phyloP scores from a whole-genome alignment of 2,113 vertebrate species.

The Muntiacus reevesi region DNA sequence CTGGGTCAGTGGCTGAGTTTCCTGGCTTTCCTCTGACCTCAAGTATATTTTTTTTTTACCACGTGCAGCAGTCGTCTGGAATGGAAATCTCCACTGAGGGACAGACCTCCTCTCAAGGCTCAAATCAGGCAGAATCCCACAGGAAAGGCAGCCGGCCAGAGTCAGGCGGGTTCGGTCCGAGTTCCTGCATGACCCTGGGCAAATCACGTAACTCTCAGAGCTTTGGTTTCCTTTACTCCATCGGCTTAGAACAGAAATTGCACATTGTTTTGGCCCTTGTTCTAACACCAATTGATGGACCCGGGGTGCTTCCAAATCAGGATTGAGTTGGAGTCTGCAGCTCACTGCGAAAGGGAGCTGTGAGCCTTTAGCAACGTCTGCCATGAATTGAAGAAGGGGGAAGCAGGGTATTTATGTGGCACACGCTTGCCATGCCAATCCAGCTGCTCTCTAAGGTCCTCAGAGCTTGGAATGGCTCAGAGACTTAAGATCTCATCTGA shows the following conservation, averaged over 20 bases:
- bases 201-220: not conserved
- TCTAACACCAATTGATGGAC: not conserved
- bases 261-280: not conserved
- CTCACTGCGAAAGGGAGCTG: not conserved
- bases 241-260: not conserved
- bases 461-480: not conserved
- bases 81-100: not conserved
- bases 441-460: not conserved
- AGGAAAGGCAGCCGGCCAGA: not conserved
- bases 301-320: accelerated
- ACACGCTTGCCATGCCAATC: not conserved
- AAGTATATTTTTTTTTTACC: not conserved
- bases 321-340: not conserved
- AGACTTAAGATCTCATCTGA: not conserved
- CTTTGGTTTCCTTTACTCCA: not conserved
- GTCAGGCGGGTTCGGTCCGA: accelerated
- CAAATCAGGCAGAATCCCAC: not conserved
- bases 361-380: not conserved
- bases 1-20: not conserved
- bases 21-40: not conserved
- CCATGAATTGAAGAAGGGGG: not conserved
- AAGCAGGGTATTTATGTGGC: not conserved
- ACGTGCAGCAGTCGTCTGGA: not conserved
- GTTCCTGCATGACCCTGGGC: not conserved
- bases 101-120: not conserved